Base-by-base conservation (phyloP, 2,888 invertebrate species). In the Uropetala carovei region DNA sequence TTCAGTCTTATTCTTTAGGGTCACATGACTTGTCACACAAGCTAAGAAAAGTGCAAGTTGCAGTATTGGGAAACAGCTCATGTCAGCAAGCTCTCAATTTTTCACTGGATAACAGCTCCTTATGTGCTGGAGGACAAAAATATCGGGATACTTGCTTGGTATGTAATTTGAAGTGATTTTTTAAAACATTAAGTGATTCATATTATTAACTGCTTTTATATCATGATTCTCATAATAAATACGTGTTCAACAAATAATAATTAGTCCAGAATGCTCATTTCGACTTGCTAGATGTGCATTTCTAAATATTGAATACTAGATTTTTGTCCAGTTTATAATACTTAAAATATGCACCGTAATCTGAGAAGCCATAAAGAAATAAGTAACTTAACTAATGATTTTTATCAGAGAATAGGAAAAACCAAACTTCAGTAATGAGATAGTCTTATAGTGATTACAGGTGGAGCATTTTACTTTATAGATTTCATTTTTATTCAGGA, bases 91-190 rank as follows among this genome's bases (percentile, higher is more conserved):
- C 89, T 43, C 89, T 89, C 14, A 89, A 89, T 64, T 89, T 89
- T 22, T 16, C 89, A n/a, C 18, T 89, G 60, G 89, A 89, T 64
- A 89, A 89, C 43, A 89, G 89, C 43, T 89, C 89, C 18, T 30
- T 89, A 8, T 89, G 89, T 89, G 89, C 89, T n/a, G 89, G 89
- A 30, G 89, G 89, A 30, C 89, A 89, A 59, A 89, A 89, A 64
- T 64, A 64, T 18, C 22, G 89, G 43, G 89, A 89, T 89, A 64
- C 89, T 43, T 89, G 89, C 43, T 43, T 89, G 60, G 89, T 89
- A 64, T 18, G 89, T 89, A 83, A 11, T 11, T 9, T 56, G 43
- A 16, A 8, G n/a, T 10, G 16, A 27, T 82, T 75, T 27, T 4
- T 16, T 82, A 0, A 27, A 75, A 3, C 4, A 9, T 18, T 14